Evolutionary conservation across 1,140 invertebrate species (phyloP), one percentile per base, ranked within the genome.

Genomic region (Bombus pyrosoma): DNA sequence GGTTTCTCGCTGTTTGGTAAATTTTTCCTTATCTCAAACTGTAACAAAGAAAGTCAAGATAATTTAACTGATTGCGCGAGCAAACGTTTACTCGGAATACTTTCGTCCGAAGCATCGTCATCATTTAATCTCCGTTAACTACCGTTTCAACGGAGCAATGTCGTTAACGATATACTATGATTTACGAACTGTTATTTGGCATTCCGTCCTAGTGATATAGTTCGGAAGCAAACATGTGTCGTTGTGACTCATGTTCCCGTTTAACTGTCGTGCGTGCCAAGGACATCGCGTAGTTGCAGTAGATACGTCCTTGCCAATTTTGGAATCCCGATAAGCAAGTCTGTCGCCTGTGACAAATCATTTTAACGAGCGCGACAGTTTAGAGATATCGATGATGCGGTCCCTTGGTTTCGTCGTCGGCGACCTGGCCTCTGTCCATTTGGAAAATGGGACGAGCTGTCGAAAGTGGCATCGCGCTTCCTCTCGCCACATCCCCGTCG

Each of bases 371-470:
- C 34, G 34, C 57, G 57, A 43, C 68, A 71, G 25, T 72, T 79
- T 72, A 9, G 75, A 37, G 75, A 28, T 81, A 66, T 81, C 57
- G 41, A 12, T 47, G 59, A 64, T 25, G 59, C 25, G 6, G 39
- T 39, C 25, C 13, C n/a, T 81, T 25, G 9, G 41, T 66, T 5
- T 81, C 34, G 68, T 64, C 47, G 43, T 59, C 25, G 32, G 22
- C 15, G 43, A 69, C 9, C 84, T 82, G 72, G 59, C 79, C 62
- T n/a, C 39, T 64, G 79, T 75, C 84, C 84, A 86, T 82, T 76
- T 69, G 32, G 59, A 68, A 71, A 81, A 74, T 47, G 43, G 8
- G 6, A 59, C 66, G 34, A 41, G 68, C 39, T 25, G 34, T 62
- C 9, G 12, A 53, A 32, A 37, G 22, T 39, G 53, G 72, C 25